Percentiles rank a stretch among this genome's conserved stretches.
Evolutionary conservation across 2,888 invertebrate genomes (phyloP).

Genomic region (Anarsia innoxiella): DNA sequence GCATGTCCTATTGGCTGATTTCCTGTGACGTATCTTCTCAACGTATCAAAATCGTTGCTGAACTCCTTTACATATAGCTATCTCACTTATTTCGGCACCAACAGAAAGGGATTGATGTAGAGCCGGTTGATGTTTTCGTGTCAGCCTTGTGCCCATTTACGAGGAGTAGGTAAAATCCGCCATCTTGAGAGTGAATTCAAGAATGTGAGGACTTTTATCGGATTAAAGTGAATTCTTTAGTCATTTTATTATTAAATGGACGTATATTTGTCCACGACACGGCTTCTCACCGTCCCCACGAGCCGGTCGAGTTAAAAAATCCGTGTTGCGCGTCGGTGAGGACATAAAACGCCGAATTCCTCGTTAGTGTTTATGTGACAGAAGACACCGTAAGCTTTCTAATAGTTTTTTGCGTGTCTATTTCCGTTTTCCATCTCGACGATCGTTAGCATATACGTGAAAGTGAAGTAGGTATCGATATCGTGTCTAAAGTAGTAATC

Average conservation of each 20-base stretch:
- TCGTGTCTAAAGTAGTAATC: constrained; percentile 33
- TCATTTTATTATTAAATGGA: constrained; percentile 68
- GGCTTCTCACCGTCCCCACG: constrained; percentile 36
- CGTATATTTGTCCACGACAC: constrained; percentile 42
- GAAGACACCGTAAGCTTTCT: constrained; percentile 74
- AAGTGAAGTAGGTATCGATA: constrained; percentile 61
- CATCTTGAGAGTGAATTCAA: constrained; percentile 79
- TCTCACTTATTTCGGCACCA: constrained; percentile 51
- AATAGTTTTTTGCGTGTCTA: constrained; percentile 74
- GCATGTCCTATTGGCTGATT: constrained; percentile 65
- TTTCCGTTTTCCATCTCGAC: constrained; percentile 72
- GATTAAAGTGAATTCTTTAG: constrained; percentile 62
- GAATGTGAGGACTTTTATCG: constrained; percentile 74
- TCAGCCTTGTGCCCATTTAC: constrained; percentile 76
- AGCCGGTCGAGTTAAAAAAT: constrained; percentile 43
- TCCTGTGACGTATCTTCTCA: constrained; percentile 51
- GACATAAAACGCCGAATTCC: constrained; percentile 61
- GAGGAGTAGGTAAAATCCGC: constrained; percentile 76
- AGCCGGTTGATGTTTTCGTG: constrained; percentile 75
- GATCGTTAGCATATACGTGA: constrained; percentile 67
- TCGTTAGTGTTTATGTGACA: constrained; percentile 74
- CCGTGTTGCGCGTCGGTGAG: constrained; percentile 41
- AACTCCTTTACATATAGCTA: constrained; percentile 55
- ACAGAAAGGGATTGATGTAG: constrained; percentile 66
- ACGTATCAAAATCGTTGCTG: constrained; percentile 48